Evolutionary conservation across 2,888 invertebrate genomes (phyloP).

Genomic region (Apodemia zela): DNA sequence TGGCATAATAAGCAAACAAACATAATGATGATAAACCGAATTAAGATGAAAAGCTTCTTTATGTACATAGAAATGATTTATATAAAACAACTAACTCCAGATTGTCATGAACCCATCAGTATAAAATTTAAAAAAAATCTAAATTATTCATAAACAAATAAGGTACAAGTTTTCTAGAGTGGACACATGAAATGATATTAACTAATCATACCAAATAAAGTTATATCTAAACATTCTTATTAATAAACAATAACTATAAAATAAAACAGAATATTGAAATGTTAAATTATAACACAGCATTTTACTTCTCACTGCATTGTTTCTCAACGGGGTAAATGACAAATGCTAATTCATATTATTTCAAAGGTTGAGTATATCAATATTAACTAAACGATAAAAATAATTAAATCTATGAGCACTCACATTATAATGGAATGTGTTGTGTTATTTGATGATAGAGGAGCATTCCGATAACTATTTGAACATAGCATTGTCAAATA

Average conservation of each 20-base stretch:
- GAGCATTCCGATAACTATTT: slow-evolving; percentile 38
- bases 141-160: slow-evolving; percentile 61
- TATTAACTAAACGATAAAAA: slow-evolving; percentile 46
- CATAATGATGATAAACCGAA: slow-evolving; percentile 67
- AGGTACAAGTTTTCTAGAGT: slow-evolving; percentile 73
- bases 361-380: slow-evolving; percentile 30
- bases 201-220: slow-evolving; percentile 76
- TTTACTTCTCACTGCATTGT: slow-evolving; percentile 64
- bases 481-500: slow-evolving; percentile 73
- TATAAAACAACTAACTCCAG: slow-evolving; percentile 45
- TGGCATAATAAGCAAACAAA: slow-evolving; percentile 63
- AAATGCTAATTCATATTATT: slow-evolving; percentile 49
- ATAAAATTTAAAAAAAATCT: slow-evolving; percentile 68
- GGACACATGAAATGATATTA: slow-evolving; percentile 67
- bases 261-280: slow-evolving; percentile 78
- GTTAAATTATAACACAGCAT: slow-evolving; percentile 79
- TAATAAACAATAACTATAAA: slow-evolving; percentile 77
- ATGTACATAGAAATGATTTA: slow-evolving; percentile 52
- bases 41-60: slow-evolving; percentile 47
- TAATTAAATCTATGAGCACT: slow-evolving; percentile 52
- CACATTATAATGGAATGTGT: slow-evolving; percentile 73
- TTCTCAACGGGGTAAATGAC: slow-evolving; percentile 57
- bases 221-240: slow-evolving; percentile 76
- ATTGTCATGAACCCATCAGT: slow-evolving; percentile 74
- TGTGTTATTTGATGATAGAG: slow-evolving; percentile 38